Evolutionary conservation across 2,888 invertebrate species (phyloP).

Genomic region (Dryococelus australis): DNA sequence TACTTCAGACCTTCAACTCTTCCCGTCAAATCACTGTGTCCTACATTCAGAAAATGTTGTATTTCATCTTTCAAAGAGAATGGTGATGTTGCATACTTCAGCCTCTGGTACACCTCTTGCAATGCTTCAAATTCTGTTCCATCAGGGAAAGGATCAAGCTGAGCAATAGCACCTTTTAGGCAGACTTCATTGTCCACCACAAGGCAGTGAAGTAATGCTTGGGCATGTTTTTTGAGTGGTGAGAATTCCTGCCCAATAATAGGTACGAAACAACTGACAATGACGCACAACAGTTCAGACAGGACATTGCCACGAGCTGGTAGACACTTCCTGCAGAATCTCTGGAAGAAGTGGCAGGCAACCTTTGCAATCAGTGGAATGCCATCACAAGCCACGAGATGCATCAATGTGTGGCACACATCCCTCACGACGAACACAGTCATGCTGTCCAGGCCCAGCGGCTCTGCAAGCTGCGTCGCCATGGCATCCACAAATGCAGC

Average conservation of each 20-base stretch:
- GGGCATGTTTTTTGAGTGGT: constrained; percentile 53
- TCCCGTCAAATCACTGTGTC: constrained; percentile 47
- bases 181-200: constrained; percentile 61
- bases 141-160: constrained; percentile 63
- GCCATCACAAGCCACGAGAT: constrained; percentile 27
- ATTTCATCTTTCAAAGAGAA: constrained; percentile 59
- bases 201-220: constrained; percentile 59
- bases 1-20: constrained; percentile 63
- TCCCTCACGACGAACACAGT: constrained; percentile 51
- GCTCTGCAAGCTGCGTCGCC: constrained; percentile 46
- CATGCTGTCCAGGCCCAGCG: constrained; percentile 56
- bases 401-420: constrained; percentile 36
- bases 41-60: constrained; percentile 61
- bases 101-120: constrained; percentile 31
- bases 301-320: constrained; percentile 22
- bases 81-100: constrained; percentile 22
- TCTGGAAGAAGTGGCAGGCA: constrained; percentile 35
- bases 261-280: constrained; percentile 35
- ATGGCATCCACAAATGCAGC: constrained; percentile 61
- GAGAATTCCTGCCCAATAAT: constrained; percentile 34
- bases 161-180: constrained; percentile 60
- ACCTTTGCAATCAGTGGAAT: constrained; percentile 23
- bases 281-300: constrained; percentile 16
- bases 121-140: constrained; percentile 32
- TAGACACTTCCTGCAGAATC: constrained; percentile 35